Evolutionary conservation across 2,888 invertebrate genomes (phyloP), one percentile per base, ranked within the genome.

Genomic region (Heliconius cydno): DNA sequence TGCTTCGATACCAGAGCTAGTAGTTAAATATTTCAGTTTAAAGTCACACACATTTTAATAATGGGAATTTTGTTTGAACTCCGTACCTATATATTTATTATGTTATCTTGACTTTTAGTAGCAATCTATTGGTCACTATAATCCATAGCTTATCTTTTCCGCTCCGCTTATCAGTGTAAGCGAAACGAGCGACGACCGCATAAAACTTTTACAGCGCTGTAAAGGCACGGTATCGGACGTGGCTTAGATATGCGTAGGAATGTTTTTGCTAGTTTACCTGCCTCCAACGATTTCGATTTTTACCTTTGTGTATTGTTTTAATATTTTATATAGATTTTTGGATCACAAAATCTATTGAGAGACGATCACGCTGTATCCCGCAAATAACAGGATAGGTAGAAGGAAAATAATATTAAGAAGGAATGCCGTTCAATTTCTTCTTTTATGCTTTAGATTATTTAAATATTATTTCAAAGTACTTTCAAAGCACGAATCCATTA

Each of bases 141-240:
- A 68, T 22, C 12, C 6, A 68, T 2, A 12, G 67, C 22, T 38
- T 38, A 9, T 52, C 77, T 71, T 60, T 15, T 34, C 52, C 77
- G 77, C 77, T 65, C 34, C 77, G 34, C 28, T 28, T 57, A 7
- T 19, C 30, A 30, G 19, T 41, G 65, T 77, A 46, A 13, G 19
- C 63, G 22, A n/a, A 28, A 10, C 52, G 52, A 22, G 34, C 70
- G 46, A 22, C 57, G 70, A 19, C 38, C 41, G 57, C 80, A 67
- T 80, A 75, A 78, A 80, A 80, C 22, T 75, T 80, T 78, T 76
- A 80, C 76, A 65, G 70, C 74, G 34, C 46, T 46, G 28, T 77
- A 65, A 77, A 71, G 65, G 28, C 77, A 10, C 67, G 19, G 52
- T 52, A 22, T 52, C 52, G 38, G 67, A 66, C 66, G 13, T 68